Percentiles rank a stretch among this genome's conserved stretches.
Conservation (phyloP, 2,797 vertebrate species). For the Siniperca obscura region DNA sequence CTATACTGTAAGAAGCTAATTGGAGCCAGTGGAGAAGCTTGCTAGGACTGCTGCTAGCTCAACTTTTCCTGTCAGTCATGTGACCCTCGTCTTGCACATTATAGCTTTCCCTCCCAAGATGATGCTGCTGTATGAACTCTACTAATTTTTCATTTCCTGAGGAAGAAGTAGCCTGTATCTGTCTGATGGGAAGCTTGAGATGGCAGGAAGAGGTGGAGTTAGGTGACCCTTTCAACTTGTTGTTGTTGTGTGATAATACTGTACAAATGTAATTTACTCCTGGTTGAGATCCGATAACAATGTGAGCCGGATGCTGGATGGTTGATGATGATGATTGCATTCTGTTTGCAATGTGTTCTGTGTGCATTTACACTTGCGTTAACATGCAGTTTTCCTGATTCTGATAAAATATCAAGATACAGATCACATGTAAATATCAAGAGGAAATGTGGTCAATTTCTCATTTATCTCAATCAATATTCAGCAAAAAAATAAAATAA, state of each 20-base stretch:
- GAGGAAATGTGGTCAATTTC: neutral
- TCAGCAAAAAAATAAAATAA: neutral
- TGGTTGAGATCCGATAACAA: neutral
- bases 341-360: neutral
- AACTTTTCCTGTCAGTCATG: neutral
- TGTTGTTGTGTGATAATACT: neutral
- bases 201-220: neutral
- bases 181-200: neutral
- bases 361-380: neutral
- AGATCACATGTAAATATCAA: neutral
- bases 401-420: constrained; percentile 7
- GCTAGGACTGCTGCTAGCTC: neutral
- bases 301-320: neutral
- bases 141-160: neutral
- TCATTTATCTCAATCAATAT: neutral
- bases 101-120: neutral
- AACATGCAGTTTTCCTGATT: neutral
- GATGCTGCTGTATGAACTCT: neutral
- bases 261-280: neutral
- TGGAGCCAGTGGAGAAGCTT: neutral
- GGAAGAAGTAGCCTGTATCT: neutral
- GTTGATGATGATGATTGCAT: neutral
- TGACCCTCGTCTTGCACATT: neutral
- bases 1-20: neutral
- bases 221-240: neutral